Evolutionary conservation across 2,888 invertebrate species (phyloP), one percentile per base, ranked within the genome.

Genomic region (Idaea straminata): DNA sequence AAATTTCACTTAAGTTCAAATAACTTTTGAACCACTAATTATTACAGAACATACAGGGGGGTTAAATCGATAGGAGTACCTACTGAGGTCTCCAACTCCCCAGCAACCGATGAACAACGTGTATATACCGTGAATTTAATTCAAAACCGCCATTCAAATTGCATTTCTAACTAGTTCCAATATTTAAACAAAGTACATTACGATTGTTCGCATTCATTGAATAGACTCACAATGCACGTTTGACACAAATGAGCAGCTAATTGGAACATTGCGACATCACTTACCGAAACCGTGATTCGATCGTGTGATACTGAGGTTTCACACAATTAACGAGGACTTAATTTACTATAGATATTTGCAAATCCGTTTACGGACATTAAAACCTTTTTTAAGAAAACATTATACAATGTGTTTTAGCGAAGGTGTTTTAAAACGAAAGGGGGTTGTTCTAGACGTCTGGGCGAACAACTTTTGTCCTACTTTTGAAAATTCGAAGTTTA

Each of bases 171-270:
- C 81, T 78, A 84, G 69, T 62, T 64, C 60, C 64, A 65, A 62
- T 47, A 64, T 65, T 63, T 16, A 62, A 82, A 82, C 76, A 75
- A 83, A 81, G 84, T 74, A 83, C 85, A 87, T 86, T 86, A 73
- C 80, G 77, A 87, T 87, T 88, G 88, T 87, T 87, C 84, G 78
- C 81, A 81, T 80, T 82, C 82, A 86, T 85, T 88, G 85, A 87
- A 88, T 87, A 83, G 85, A 81, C 77, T 78, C 77, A 88, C 89
- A 90, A 89, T 87, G 83, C 86, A 86, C 85, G 85, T 78, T 77
- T 88, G 88, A 91, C 89, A 90, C 85, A 90, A 91, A 91, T 92
- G 88, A 90, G 86, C 87, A 85, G 81, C 91, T 91, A 91, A 91
- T 91, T 89, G 91, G 88, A 91, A 89, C 88, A 78, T 91, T 91